Conservation (phyloP, 1,140 invertebrate species). For the Calephelis virginiensis region DNA sequence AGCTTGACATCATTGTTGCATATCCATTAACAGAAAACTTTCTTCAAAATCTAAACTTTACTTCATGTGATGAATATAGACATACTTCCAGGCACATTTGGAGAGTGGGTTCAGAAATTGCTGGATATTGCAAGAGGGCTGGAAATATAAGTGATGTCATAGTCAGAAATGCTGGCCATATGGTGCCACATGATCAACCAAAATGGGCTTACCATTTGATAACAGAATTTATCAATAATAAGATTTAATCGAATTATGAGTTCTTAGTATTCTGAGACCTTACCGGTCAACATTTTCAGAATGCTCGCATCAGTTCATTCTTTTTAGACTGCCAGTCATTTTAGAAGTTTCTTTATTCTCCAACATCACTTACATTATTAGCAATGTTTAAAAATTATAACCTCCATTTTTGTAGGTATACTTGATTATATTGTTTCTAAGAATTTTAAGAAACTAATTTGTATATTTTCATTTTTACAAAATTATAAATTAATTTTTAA, state of each 20-base stretch:
- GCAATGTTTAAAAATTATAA: too few species aligned
- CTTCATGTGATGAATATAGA: conserved; percentile 81
- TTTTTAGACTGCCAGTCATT: too few species aligned
- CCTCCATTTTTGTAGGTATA: too few species aligned
- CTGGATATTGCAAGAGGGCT: conserved; percentile 85
- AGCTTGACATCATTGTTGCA: conserved; percentile 90
- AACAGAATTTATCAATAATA: conserved; percentile 82
- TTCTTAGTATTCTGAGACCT: too few species aligned
- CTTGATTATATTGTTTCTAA: too few species aligned
- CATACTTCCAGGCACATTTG: conserved; percentile 81
- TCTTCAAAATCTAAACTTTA: conserved; percentile 83
- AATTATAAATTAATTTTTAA: too few species aligned
- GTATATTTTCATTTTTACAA: too few species aligned
- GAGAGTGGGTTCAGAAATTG: conserved; percentile 83
- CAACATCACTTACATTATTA: too few species aligned
- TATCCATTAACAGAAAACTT: conserved; percentile 88
- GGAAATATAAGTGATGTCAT: conserved; percentile 87
- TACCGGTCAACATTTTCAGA: too few species aligned
- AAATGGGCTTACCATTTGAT: conserved; percentile 87
- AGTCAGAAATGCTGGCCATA: conserved; percentile 89
- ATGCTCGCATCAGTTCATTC: too few species aligned
- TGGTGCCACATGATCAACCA: conserved; percentile 89
- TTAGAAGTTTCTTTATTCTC: too few species aligned
- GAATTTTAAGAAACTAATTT: too few species aligned
- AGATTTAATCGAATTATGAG: conserved; percentile 28